phyloP scores from a whole-genome alignment of 2,113 vertebrate species.

The Trochalopteron elliotii region DNA sequence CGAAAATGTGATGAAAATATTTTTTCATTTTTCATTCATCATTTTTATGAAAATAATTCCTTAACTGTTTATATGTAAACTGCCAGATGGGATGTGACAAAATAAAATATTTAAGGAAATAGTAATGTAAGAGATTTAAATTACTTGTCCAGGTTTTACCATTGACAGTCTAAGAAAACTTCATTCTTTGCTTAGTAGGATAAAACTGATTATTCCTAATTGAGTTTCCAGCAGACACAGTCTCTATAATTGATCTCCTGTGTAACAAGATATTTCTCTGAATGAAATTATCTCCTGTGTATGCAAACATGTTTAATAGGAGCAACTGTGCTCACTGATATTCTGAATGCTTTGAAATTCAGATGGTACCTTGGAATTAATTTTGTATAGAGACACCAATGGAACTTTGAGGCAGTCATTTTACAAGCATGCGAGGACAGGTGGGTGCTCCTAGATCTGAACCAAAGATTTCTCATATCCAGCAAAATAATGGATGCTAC shows the following conservation, averaged over 20 bases:
- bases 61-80: not conserved
- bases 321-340: not conserved
- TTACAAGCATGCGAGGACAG: not conserved
- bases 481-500: not conserved
- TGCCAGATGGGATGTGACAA: not conserved
- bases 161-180: not conserved
- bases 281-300: not conserved
- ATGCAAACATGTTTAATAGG: not conserved
- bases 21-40: not conserved
- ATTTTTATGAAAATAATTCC: not conserved
- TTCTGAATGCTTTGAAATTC: not conserved
- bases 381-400: not conserved
- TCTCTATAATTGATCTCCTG: not conserved
- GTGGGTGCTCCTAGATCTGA: not conserved
- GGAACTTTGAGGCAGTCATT: not conserved
- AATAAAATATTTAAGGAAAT: not conserved
- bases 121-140: not conserved
- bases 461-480: not conserved
- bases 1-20: not conserved
- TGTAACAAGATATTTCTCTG: not conserved
- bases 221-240: not conserved
- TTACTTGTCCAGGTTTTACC: not conserved
- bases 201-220: constrained; percentile 22
- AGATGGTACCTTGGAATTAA: not conserved
- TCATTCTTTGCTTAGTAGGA: not conserved